Base-by-base conservation (phyloP, 1,140 invertebrate genomes). In the Trachymyrmex cornetzi region DNA sequence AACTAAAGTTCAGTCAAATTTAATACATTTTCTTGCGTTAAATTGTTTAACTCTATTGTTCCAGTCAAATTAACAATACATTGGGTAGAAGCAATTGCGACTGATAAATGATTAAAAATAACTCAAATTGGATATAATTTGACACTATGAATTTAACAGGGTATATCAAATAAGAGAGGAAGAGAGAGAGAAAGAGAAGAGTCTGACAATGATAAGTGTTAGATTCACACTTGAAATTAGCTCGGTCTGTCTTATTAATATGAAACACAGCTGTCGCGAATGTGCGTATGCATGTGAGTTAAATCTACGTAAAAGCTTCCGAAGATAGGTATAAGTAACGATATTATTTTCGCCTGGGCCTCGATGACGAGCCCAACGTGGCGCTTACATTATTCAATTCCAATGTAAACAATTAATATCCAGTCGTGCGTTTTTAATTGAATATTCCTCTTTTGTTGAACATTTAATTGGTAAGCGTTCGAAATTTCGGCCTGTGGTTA, bases 361-460 rank as follows among this genome's bases (percentile, higher is more conserved):
- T 27, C 12, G 30, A 27, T 11, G 24, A 9, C 9, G 34, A 44
- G 14, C n/a, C 14, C 14, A 24, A 6, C 66, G 16, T 61, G 55
- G 30, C 55, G 30, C 1, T n/a, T 34, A 14, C 30, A 14, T 69
- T 34, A 72, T 74, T 74, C 69, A 24, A 19, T 27, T 69, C 16
- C 48, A 81, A 30, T 72, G 19, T 59, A 19, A 48, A 72, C 57
- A 84, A 84, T 84, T 84, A 75, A 75, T 44, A 61, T 69, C 30
- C 61, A 9, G 14, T 27, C 27, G n/a, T 61, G 55, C 55, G 34
- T 82, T 69, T 82, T 69, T 69, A 57, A 80, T 67, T 27, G 64
- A 53, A 67, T 77, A 64, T 19, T 34, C 48, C 38, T 16, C 63
- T 55, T 69, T 69, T 80, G 63, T 69, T 11, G 30, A n/a, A 69